phyloP scores from a whole-genome alignment of 2,113 vertebrate genomes.

The Coreoperca whiteheadi region DNA sequence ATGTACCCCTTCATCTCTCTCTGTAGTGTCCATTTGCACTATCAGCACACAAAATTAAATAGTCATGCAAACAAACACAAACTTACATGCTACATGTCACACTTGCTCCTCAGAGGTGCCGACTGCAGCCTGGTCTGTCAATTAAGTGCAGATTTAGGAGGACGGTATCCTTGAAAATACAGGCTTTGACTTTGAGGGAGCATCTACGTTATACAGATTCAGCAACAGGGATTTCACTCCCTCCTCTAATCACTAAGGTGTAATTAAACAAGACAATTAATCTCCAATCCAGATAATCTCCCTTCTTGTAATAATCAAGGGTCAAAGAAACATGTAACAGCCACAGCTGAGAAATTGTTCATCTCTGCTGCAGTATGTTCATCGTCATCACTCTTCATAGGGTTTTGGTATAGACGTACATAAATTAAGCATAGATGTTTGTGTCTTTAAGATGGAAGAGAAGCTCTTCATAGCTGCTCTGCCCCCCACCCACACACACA shows the following conservation, averaged over 20 bases:
- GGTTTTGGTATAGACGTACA: slow-evolving; percentile 1
- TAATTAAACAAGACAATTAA: slow-evolving; percentile 80
- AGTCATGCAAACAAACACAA: slow-evolving; percentile 24
- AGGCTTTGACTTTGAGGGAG: slow-evolving; percentile 60
- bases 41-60: slow-evolving; percentile 45
- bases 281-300: slow-evolving; percentile 29
- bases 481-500: background rate
- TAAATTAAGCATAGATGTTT: slow-evolving; percentile 16
- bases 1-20: slow-evolving; percentile 23
- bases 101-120: slow-evolving; percentile 43
- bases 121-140: slow-evolving; percentile 60
- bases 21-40: slow-evolving; percentile 31
- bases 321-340: slow-evolving; percentile 50
- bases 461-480: slow-evolving; percentile 28
- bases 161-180: slow-evolving; percentile 57
- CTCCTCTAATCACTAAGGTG: slow-evolving; percentile 64
- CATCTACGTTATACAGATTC: slow-evolving; percentile 40
- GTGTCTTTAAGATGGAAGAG: slow-evolving; percentile 14
- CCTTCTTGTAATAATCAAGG: slow-evolving; percentile 41
- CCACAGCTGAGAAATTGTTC: slow-evolving; percentile 25
- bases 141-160: slow-evolving; percentile 54
- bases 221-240: slow-evolving; percentile 65
- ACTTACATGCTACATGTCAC: slow-evolving; percentile 6
- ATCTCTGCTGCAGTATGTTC: slow-evolving; percentile 7
- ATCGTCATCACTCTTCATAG: slow-evolving; percentile 32